Evolutionary conservation across 92 coral and sea anemone genomes (phyloP), one percentile per base, ranked within the genome.

Genomic region (Phenganax marumi): DNA sequence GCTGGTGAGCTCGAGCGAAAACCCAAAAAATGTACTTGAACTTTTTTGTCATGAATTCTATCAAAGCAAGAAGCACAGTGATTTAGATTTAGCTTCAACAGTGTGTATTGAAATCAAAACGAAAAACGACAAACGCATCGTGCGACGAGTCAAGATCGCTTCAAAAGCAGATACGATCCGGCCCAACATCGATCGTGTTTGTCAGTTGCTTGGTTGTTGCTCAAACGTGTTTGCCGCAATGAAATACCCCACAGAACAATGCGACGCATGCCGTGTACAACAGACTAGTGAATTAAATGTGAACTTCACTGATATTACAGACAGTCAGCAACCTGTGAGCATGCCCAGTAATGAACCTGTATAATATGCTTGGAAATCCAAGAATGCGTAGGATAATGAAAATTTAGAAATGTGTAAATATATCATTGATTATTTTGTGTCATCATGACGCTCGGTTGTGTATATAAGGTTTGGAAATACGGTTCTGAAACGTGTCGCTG

Each of bases 61-160:
- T 82, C 99, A 96, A 90, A 96, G 91, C 80, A 96, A 96, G 87
- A 96, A 92, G 88, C 93, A 96, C 87, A 89, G 86, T 79, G 99
- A 96, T 84, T 85, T 96, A 2, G 97, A 96, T 77, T 90, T 96
- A 9, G 99, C 97, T 12, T 94, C 97, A 61, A 96, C 99, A 24
- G 99, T 96, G 68, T 96, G 99, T 64, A 96, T 96, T 58, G 99
- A 96, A 84, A 96, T 93, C 75, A 96, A 96, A 74, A 96, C 93
- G 72, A 96, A 96, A 84, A 96, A 96, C 70, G 99, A 97, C 84
- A 96, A 96, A 79, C 87, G 99, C 50, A 85, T 92, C 63, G 91
- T 96, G 99, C 87, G 99, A 8, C 90, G 99, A 13, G 97, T 96
- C 16, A 88, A 97, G 39, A 94, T 96, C 12, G 97, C 93, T 52